Evolutionary conservation across 2,888 invertebrate species (phyloP), one percentile per base, ranked within the genome.

Genomic region (Synanthedon andrenaeformis): DNA sequence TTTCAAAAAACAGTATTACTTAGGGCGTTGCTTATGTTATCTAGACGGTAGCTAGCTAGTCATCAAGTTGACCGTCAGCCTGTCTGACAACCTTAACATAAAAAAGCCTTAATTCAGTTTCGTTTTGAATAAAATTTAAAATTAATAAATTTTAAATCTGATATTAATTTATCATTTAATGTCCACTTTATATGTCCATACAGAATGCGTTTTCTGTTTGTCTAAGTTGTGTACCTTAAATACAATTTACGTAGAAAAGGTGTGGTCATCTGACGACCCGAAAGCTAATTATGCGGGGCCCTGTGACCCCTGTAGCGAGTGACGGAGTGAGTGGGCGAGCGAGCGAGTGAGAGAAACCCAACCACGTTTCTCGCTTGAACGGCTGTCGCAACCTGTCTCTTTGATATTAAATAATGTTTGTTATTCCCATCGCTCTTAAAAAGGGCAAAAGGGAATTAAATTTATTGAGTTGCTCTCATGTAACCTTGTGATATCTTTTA

Each of bases 61-160:
- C 2, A 23, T 23, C 23, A 23, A 23, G 3, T 23, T 1, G 3
- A 23, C 2, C 23, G 23, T 23, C 23, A 23, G 23, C 5, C 23
- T 23, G 23, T 23, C 23, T 23, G 3, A 5, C 23, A 5, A 23
- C 23, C 23, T 23, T 23, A 23, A 23, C 23, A 23, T 23, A 23
- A 23, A 23, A 23, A 23, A 23, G 41, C 13, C 41, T 41, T 51
- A 12, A n/a, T 35, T 51, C 51, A 51, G 51, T 45, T 41, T 19
- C 50, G 17, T 51, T 55, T 55, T 52, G 52, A 54, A 52, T 54
- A 52, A 54, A 23, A 3, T 1, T 23, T 23, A 23, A 23, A 23
- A 3, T 23, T 23, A 5, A 23, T 3, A 5, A 23, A 23, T 17
- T 17, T 17, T 17, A 17, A 2, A 2, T 17, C 17, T 17, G n/a